These are phyloP conservation scores for Scomber scombrus DNA, from an alignment of 2,113 vertebrate genomes.

Conservation along the genomic window DNA sequence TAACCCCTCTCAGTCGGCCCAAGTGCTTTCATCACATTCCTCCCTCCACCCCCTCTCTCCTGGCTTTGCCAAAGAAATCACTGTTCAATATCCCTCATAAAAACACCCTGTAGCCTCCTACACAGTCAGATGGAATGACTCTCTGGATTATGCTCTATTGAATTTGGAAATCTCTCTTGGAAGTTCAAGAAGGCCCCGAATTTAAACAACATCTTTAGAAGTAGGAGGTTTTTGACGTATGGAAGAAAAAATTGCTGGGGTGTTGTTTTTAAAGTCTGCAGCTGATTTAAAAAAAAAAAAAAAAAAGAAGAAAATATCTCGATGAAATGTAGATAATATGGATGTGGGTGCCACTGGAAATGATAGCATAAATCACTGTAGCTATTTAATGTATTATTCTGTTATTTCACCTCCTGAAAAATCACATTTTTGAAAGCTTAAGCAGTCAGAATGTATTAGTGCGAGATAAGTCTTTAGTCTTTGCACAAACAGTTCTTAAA, in stretches of 20 bases:
- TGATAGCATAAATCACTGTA: neutral
- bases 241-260: constrained; percentile 47
- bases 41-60: constrained; percentile 53
- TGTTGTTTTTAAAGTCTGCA: constrained; percentile 55
- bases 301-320: constrained; percentile 34
- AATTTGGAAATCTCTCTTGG: constrained; percentile 72
- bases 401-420: constrained; percentile 41
- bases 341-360: constrained; percentile 14
- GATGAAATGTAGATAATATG: constrained; percentile 10
- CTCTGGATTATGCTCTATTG: constrained; percentile 74
- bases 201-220: constrained; percentile 63
- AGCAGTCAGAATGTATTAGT: constrained; percentile 1
- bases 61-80: constrained; percentile 72
- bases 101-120: constrained; percentile 60
- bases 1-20: constrained; percentile 45
- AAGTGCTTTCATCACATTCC: constrained; percentile 65
- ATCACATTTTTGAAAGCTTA: constrained; percentile 15
- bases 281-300: constrained; percentile 28
- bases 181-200: constrained; percentile 64
- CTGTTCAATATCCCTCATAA: constrained; percentile 68
- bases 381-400: constrained; percentile 25
- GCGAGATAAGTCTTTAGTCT: neutral
- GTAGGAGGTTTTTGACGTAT: constrained; percentile 66
- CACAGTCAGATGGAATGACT: constrained; percentile 62
- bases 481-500: constrained; percentile 2